Base-by-base conservation (phyloP, 2,888 invertebrate genomes). In the Tenthredo livida region DNA sequence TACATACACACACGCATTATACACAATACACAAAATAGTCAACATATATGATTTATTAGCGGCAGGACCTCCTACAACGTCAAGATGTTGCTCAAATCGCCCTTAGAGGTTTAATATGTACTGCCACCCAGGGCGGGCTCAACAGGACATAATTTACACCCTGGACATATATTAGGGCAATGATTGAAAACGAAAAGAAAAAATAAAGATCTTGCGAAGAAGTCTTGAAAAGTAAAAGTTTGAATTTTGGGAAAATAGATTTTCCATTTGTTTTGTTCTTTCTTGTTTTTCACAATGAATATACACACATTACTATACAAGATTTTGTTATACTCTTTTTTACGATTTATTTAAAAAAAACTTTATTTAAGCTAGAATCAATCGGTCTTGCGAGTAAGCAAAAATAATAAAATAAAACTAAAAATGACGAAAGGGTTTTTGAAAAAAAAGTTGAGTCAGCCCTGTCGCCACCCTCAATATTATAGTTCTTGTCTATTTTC, bases 31-130 rank as follows among this genome's bases (percentile, higher is more conserved):
- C 67, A 83, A 29, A 61, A 65, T 86, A 86, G 75, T 65, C 83
- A 21, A 21, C 47, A 84, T 72, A 29, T 15, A 77, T 33, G 17
- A 61, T 54, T 77, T 86, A 73, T 72, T 85, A 78, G 58, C 84
- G 77, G 86, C 82, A 85, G 85, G 85, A 82, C 82, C 85, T 86
- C 86, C 82, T 86, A 80, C 33, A 40, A 86, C 84, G 86, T 84
- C 86, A 83, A 61, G 85, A 86, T 84, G 84, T 86, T 86, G 86
- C 86, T 86, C 86, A 86, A 86, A 86, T 86, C 80, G 85, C 85
- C 85, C 86, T 86, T 86, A 85, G 84, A 84, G 86, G 84, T 85
- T 80, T 78, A 77, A 80, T 47, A 80, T 47, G 84, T 84, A 86
- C 85, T 86, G 86, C 85, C 86, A 85, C 82, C 73, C 75, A 65